phyloP scores from a whole-genome alignment of 2,113 vertebrate species.

The Triplophysa rosa region DNA sequence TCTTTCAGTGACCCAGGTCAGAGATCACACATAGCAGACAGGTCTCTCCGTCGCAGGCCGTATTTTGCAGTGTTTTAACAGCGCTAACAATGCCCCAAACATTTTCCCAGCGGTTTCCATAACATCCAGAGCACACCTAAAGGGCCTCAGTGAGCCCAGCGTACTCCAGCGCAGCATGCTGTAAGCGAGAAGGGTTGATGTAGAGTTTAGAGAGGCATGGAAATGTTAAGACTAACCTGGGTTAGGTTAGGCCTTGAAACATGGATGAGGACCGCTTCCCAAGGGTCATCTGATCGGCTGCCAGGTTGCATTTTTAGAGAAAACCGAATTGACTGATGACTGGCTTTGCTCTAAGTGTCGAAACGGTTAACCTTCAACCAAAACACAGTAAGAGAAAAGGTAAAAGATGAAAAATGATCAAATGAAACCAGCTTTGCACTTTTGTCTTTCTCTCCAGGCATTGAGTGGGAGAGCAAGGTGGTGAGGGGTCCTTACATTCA shows the following conservation, averaged over 20 bases:
- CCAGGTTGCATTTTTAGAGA: slow-evolving; percentile 32
- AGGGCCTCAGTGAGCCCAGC: slow-evolving; percentile 12
- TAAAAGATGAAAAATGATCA: slow-evolving; percentile 24
- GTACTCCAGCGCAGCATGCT: not conserved
- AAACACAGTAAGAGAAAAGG: slow-evolving; percentile 18
- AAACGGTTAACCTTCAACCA: slow-evolving; percentile 32
- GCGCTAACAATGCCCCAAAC: slow-evolving; percentile 16
- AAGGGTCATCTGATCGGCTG: slow-evolving; percentile 27
- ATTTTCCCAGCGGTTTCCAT: not conserved
- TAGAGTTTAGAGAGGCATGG: slow-evolving; percentile 43
- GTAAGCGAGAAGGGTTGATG: slow-evolving; percentile 23
- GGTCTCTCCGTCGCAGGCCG: not conserved
- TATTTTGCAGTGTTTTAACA: slow-evolving; percentile 19
- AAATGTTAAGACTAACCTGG: slow-evolving; percentile 48
- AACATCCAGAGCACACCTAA: not conserved
- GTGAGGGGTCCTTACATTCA: slow-evolving; percentile 58
- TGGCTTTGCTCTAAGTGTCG: slow-evolving; percentile 39
- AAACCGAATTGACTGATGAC: slow-evolving; percentile 36
- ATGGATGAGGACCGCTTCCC: slow-evolving; percentile 42
- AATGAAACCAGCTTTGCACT: slow-evolving; percentile 51
- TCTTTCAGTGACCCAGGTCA: not conserved
- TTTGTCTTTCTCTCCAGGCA: slow-evolving; percentile 52
- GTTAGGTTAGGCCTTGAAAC: slow-evolving; percentile 33
- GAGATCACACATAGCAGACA: slow-evolving; percentile 11
- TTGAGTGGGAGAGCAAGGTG: slow-evolving; percentile 13